Evolutionary conservation across 1,140 invertebrate genomes (phyloP), one percentile per base, ranked within the genome.

Genomic region (Hesperophylax magnus): DNA sequence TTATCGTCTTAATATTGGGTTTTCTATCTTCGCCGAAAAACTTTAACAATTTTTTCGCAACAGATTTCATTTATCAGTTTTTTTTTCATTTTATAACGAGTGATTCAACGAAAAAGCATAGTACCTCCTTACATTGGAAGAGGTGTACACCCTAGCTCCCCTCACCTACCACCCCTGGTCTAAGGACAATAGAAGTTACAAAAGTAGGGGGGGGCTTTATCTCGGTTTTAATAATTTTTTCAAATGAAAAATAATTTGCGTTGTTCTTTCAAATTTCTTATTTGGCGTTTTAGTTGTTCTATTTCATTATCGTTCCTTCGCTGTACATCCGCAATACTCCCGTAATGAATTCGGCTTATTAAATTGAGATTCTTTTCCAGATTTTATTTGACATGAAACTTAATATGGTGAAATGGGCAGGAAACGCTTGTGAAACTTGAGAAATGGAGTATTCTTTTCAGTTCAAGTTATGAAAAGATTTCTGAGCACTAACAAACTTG

Each of bases 181-280:
- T 58, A 75, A 75, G 52, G 72, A 60, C 52, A 75, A 56, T 56
- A 54, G 27, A 75, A 75, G 72, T 75, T 60, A 17, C 52, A 18
- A 31, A 58, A 58, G 69, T 54, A 52, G 24, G 67, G 67, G 39
- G 39, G 24, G 17, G 31, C 18, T 39, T 71, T 71, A 71, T 71
- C 34, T 54, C 20, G 34, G 75, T 58, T 34, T 34, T 61, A 78
- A 79, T 71, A 71, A 71, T 79, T 79, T 79, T 79, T 47, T 54
- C 24, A 79, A 79, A 54, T 58, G 77, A 79, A 79, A 79, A 72
- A 71, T 79, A 58, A 79, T 79, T 79, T 71, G 53, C 52, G 15
- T 79, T 79, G 27, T 71, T 34, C 34, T 60, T 78, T 79, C 77
- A 79, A 71, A 71, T 79, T 71, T 58, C 77, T 69, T 79, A 79